Evolutionary conservation across 2,113 vertebrate species (phyloP), one percentile per base, ranked within the genome.

Genomic region (Falco punctatus): DNA sequence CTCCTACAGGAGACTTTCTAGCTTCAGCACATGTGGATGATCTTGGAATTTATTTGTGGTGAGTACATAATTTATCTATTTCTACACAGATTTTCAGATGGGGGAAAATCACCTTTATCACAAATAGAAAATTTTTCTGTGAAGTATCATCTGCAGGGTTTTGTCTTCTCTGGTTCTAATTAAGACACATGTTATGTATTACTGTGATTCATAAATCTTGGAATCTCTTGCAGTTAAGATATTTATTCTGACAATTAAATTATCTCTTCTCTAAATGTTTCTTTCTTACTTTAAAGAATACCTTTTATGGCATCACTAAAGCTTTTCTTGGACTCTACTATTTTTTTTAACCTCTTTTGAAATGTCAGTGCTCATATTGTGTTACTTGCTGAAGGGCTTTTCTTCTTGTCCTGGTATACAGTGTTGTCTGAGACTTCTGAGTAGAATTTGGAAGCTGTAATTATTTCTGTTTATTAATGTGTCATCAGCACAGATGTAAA

Each of bases 41-140:
- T 77, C 98, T 99, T 96, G 99, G 99, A 77, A 97, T 99, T 97
- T 99, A 98, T 94, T 97, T 99, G 22, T 99, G 99, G 99, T 99
- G 93, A 98, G 99, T 98, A 82, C 26, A 8, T 85, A 49, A 58
- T 70, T 2, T 12, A 18, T 18, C 18, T 84, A 2, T 81, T 88
- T 73, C 46, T 69, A 32, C 15, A 54, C 9, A 77, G 21, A 79
- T 70, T 54, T 92, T 88, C 22, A 51, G n/a, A 32, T 69, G 40
- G 10, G 15, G 33, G 58, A 30, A 30, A 58, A 40, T 67, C 14
- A 38, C 14, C 2, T 84, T 38, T 42, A 19, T 49, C 1, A 2
- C 58, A 91, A 79, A 33, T 21, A 48, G 12, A 72, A 33, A 74
- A 52, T 54, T 69, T 5, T 52, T 65, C 6, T 61, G 5, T 23